Conservation (phyloP, 2,113 vertebrate genomes). For the Protobothrops mucrosquamatus region DNA sequence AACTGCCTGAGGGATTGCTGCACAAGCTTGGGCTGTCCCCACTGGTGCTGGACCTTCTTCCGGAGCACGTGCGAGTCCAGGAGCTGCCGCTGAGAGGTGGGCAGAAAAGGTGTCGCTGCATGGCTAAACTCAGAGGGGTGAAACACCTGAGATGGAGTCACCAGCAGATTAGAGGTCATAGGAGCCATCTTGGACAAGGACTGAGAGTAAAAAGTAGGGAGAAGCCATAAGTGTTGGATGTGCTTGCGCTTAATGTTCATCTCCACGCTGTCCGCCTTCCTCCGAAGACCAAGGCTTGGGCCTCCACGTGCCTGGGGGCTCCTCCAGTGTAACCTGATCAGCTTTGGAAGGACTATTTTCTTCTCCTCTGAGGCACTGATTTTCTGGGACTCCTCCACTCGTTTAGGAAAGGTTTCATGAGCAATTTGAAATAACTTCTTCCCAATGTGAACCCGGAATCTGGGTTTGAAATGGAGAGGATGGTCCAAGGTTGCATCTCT, state of each 20-base stretch:
- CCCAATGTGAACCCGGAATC: background rate
- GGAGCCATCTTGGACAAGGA: slow-evolving; percentile 4
- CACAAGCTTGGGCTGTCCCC: background rate
- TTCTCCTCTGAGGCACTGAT: background rate
- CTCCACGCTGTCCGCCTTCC: background rate
- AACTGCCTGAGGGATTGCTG: background rate
- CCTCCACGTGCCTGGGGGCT: background rate
- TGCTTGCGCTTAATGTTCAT: slow-evolving; percentile 33
- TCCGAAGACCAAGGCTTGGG: background rate
- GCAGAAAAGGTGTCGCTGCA: background rate
- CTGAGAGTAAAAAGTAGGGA: background rate
- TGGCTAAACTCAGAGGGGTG: background rate
- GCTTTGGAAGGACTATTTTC: background rate
- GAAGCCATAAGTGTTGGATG: background rate
- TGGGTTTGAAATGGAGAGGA: background rate
- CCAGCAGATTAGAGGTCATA: rapidly evolving
- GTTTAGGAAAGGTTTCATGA: background rate
- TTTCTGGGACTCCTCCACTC: background rate
- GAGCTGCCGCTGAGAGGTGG: background rate
- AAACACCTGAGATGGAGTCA: background rate
- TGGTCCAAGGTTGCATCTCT: too few relatives aligned
- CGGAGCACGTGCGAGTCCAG: slow-evolving; percentile 30
- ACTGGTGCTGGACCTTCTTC: slow-evolving; percentile 26
- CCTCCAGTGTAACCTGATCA: background rate
- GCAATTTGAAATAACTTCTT: slow-evolving; percentile 3